These are phyloP conservation scores for Enhydra lutris DNA, from an alignment of 2,113 vertebrate genomes.

Conservation along the genomic window DNA sequence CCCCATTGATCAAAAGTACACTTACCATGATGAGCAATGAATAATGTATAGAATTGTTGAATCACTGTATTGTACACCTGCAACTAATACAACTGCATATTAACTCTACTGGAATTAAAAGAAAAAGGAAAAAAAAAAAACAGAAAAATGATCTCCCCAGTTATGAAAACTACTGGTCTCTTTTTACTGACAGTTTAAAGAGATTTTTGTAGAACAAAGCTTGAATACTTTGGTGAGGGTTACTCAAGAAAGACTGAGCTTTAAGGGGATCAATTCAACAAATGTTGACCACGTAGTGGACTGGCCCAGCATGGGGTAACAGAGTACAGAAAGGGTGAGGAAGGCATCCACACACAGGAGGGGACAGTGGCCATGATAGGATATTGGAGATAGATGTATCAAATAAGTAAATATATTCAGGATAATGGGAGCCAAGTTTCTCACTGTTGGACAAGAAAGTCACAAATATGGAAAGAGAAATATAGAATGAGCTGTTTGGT, in stretches of 20 bases:
- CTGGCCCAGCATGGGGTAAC: no score
- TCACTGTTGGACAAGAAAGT: background rate
- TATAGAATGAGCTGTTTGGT: background rate
- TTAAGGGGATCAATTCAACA: background rate
- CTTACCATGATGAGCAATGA: background rate
- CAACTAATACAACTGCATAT: background rate
- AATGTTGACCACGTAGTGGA: accelerated
- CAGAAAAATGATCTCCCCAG: background rate
- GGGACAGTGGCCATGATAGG: background rate
- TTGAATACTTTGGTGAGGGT: background rate
- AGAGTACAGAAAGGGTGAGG: background rate
- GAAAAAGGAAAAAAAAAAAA: background rate
- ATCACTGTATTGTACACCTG: background rate
- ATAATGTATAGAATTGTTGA: background rate
- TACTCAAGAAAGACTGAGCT: background rate
- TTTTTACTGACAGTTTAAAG: background rate
- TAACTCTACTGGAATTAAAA: background rate
- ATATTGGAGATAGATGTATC: background rate
- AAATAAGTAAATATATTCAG: background rate
- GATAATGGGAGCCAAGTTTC: background rate
- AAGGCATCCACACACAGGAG: background rate
- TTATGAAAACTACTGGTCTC: background rate
- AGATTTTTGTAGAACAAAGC: background rate
- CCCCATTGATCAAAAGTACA: background rate
- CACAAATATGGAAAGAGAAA: background rate